These are phyloP conservation scores for Acronicta alni DNA, from an alignment of 2,888 invertebrate genomes.

Conservation along the genomic window DNA sequence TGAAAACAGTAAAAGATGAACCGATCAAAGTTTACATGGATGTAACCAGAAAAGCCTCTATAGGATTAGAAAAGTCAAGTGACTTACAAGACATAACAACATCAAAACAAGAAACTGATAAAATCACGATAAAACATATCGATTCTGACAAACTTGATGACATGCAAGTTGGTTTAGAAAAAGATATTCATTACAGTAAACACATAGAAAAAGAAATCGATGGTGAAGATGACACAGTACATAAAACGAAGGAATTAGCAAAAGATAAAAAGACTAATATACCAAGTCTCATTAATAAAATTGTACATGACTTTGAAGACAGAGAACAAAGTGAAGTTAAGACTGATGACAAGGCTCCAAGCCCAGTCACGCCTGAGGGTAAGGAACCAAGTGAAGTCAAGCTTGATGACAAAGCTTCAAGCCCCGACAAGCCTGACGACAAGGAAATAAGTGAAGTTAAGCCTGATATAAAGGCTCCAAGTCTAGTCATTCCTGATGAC, in stretches of 20 bases:
- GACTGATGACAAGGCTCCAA: not conserved
- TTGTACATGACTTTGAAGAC: constrained; percentile 1
- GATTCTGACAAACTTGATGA: constrained; percentile 73
- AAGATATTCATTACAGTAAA: constrained; percentile 56
- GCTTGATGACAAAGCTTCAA: not conserved
- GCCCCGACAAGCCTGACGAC: not conserved
- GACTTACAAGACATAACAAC: constrained; percentile 12
- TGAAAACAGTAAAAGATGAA: constrained; percentile 2
- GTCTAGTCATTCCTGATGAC: not conserved
- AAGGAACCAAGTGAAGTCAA: not conserved
- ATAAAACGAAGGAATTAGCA: constrained; percentile 1
- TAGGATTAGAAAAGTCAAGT: constrained; percentile 4
- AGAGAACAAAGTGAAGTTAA: not conserved
- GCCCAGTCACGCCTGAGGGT: not conserved
- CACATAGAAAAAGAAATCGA: constrained; percentile 45
- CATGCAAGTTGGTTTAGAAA: constrained; percentile 81
- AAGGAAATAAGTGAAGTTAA: not conserved
- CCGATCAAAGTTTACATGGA: not conserved
- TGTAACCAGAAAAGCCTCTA: not conserved
- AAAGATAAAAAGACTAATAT: not conserved
- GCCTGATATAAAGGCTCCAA: not conserved
- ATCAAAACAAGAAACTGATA: constrained; percentile 8
- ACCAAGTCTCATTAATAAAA: not conserved
- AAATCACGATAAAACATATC: constrained; percentile 23
- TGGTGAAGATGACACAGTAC: constrained; percentile 44